phyloP scores from a whole-genome alignment of 2,797 vertebrate genomes.

The Falco naumanni region DNA sequence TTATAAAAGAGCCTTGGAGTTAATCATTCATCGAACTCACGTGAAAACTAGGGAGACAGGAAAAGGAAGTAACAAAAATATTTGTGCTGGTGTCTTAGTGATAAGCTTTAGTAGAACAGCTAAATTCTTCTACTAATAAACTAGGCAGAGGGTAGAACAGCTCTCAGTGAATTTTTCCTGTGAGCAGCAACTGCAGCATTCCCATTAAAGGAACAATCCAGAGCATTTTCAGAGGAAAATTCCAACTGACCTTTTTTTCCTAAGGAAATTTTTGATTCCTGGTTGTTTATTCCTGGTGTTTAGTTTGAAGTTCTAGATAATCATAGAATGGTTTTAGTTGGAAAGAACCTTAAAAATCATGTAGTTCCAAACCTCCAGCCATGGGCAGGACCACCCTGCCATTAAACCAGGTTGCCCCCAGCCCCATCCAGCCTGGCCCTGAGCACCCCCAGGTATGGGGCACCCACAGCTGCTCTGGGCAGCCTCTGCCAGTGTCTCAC shows the following conservation, averaged over 20 bases:
- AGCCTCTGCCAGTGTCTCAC: too few species aligned
- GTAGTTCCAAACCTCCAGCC: too few species aligned
- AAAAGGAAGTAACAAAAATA: neutral
- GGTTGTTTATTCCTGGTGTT: neutral
- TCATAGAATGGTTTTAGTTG: too few species aligned
- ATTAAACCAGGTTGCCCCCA: too few species aligned
- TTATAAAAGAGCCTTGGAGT: neutral
- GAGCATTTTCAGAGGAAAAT: neutral
- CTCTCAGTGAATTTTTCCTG: neutral
- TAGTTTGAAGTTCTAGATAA: neutral
- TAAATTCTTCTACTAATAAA: neutral
- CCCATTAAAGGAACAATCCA: neutral
- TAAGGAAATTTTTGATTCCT: neutral
- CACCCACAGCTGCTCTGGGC: too few species aligned
- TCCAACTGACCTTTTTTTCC: neutral
- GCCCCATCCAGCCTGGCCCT: too few species aligned
- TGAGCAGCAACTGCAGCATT: neutral
- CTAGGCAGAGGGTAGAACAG: neutral
- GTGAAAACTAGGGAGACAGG: neutral
- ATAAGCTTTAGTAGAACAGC: constrained; percentile 11
- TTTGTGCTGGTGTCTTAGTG: constrained; percentile 20
- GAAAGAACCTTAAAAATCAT: too few species aligned
- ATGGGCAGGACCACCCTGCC: too few species aligned
- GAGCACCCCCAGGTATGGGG: too few species aligned
- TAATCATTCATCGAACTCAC: constrained; percentile 10